Base-by-base conservation (phyloP, 92 coral and sea anemone genomes). In the Siderastrea radians region DNA sequence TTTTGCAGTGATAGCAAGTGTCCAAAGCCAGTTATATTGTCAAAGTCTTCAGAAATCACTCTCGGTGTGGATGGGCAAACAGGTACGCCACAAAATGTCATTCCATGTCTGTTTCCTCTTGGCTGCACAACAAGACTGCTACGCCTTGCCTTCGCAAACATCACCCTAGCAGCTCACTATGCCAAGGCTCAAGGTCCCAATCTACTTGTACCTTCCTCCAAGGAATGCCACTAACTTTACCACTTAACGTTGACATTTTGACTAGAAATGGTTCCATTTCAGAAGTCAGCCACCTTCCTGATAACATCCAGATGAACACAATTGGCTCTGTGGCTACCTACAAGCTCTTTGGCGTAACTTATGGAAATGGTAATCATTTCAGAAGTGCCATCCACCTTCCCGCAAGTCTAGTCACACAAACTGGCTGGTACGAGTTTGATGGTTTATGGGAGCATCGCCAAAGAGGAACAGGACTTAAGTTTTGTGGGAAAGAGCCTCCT, bases 351-450 rank as follows among this genome's bases (percentile, higher is more conserved):
- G 90, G 86, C 44, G 72, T 77, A 16, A 86, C 90, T 59, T 86
- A 68, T 77, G 90, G 90, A 14, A 86, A 79, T 68, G 86, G 86
- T 14, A 69, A 17, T 53, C 85, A 77, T 50, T 86, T 86, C 77
- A 86, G 50, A 61, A 49, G 76, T 4, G 77, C 90, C 76, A 86
- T 77, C 85, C 14, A 74, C 66, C 57, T 79, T 66, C 77, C 90
- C 17, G 62, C 4, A 61, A 50, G 12, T 17, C 51, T 85, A 10
- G 74, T 59, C 5, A 2, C 75, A 76, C 19, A 75, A 44, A 45
- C 84, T 49, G 82, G 89, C 19, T 75, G 89, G 89, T 85, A 85
- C 63, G 89, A 76, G 48, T 76, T 76, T 63, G 74, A 85, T 63
- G 84, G 84, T 2, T 26, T 26, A 26, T 26, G 38, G 89, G 84